Base-by-base conservation (phyloP, 2,113 vertebrate species). In the Caranx melampygus region DNA sequence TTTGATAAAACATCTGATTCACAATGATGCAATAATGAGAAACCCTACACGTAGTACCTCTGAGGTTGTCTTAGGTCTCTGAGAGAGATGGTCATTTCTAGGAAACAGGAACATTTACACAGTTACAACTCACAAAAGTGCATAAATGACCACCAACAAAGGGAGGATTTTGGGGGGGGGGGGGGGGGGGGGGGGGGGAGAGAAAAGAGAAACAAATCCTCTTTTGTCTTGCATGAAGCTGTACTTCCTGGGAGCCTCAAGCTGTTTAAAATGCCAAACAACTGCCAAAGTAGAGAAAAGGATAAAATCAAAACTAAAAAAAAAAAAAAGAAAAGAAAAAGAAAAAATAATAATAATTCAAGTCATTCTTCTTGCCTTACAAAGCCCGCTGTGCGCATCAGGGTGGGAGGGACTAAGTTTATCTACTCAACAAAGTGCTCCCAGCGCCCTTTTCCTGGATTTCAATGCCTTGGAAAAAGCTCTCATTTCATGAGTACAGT, bases 401-500 rank as follows among this genome's bases (percentile, higher is more conserved):
- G 86, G 87, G 86, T 74, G 82, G 82, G 87, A 81, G 83, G 81
- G 83, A 77, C 90, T 65, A 79, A 55, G 81, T 69, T 44, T 21
- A 49, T 72, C 74, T 65, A 52, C 79, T 85, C 57, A 85, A 83
- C 87, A 82, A 84, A 81, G 88, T 77, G 78, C 84, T 84, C 86
- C 84, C 87, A 42, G 44, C 62, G 83, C 79, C 66, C 79, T 87
- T 89, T 91, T 91, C 90, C 87, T 88, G 89, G 91, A 90, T 92
- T 90, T 92, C 91, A 92, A 90, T 93, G 92, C 89, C 88, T 82
- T 91, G 88, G 85, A 88, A 88, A 93, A 92, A 92, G 89, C 90
- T 92, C 93, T 94, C 93, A 95, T 94, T 94, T 93, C 78, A 95
- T 93, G 93, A 95, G 93, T 93, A 94, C 94, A 95, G 94, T 94